Evolutionary conservation across 2,113 vertebrate genomes (phyloP).

Genomic region (Otocyon megalotis): DNA sequence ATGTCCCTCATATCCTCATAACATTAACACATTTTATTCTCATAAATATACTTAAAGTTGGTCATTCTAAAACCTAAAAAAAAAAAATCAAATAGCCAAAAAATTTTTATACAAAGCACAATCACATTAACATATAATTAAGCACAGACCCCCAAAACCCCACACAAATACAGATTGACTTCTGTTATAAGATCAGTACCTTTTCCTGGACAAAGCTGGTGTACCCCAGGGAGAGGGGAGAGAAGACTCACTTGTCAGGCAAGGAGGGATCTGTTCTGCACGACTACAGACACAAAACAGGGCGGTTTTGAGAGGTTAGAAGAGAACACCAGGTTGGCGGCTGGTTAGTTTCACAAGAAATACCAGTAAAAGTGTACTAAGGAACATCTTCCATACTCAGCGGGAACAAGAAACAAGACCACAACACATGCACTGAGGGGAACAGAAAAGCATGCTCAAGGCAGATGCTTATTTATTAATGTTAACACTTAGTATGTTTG

Average conservation of each 20-base stretch:
- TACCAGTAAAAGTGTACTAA: constrained; percentile 19
- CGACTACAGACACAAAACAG: constrained; percentile 93
- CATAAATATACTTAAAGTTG: not conserved
- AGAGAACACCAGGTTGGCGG: constrained; percentile 82
- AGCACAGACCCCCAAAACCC: constrained; percentile 40
- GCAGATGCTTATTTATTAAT: not conserved
- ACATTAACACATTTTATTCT: not conserved
- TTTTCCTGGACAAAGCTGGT: constrained; percentile 99
- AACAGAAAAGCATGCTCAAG: constrained; percentile 21
- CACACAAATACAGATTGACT: constrained; percentile 60
- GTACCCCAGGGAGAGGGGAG: constrained; percentile 99
- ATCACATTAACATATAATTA: constrained; percentile 41
- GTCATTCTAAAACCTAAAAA: constrained; percentile 29
- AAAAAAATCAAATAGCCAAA: not conserved
- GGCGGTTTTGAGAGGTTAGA: constrained; percentile 88
- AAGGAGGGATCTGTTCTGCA: constrained; percentile 98
- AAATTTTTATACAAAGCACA: not conserved
- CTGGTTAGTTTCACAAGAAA: constrained; percentile 88
- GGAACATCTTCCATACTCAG: constrained; percentile 44
- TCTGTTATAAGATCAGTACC: constrained; percentile 91
- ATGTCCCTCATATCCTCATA: not conserved
- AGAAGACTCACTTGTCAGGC: constrained; percentile 99
- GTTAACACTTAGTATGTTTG: not conserved
- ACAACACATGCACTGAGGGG: not conserved
- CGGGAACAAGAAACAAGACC: constrained; percentile 56